A percentile compares a stretch with the other conserved stretches of the same genome.
Evolutionary conservation across 2,888 invertebrate genomes (phyloP).

Genomic region (Ceraclea dissimilis): DNA sequence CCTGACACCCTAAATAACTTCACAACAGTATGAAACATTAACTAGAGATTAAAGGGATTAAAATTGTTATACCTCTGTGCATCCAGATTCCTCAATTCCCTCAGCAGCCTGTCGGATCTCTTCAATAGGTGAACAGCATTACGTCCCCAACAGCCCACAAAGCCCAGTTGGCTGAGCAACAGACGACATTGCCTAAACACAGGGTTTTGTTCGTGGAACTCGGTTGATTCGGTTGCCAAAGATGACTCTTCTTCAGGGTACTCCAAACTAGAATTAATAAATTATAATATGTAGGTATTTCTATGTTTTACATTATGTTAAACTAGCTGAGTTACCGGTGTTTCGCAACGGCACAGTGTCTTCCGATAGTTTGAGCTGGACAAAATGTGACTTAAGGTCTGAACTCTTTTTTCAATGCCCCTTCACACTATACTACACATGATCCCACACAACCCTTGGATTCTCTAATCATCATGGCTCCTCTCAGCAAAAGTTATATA

Average conservation of each 20-base stretch:
- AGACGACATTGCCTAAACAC: slow-evolving; percentile 81
- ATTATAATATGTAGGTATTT: not conserved
- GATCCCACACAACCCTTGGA: too few species aligned
- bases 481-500: not conserved
- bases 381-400: too few species aligned
- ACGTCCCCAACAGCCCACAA: slow-evolving; percentile 84
- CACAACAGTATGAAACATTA: too few species aligned
- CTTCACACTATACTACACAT: too few species aligned
- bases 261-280: slow-evolving; percentile 20
- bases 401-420: too few species aligned
- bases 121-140: slow-evolving; percentile 76
- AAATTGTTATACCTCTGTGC: slow-evolving; percentile 63
- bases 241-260: slow-evolving; percentile 24
- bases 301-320: too few species aligned
- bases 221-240: slow-evolving; percentile 43
- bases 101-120: slow-evolving; percentile 79
- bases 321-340: too few species aligned
- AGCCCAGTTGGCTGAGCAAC: slow-evolving; percentile 85
- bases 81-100: slow-evolving; percentile 90
- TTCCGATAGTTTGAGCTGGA: too few species aligned
- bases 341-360: too few species aligned
- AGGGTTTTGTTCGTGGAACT: slow-evolving; percentile 46
- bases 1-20: too few species aligned
- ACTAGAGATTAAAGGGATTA: too few species aligned
- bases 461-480: too few species aligned